Evolutionary conservation across 1,140 invertebrate genomes (phyloP), one percentile per base, ranked within the genome.

Genomic region (Wasmannia auropunctata): DNA sequence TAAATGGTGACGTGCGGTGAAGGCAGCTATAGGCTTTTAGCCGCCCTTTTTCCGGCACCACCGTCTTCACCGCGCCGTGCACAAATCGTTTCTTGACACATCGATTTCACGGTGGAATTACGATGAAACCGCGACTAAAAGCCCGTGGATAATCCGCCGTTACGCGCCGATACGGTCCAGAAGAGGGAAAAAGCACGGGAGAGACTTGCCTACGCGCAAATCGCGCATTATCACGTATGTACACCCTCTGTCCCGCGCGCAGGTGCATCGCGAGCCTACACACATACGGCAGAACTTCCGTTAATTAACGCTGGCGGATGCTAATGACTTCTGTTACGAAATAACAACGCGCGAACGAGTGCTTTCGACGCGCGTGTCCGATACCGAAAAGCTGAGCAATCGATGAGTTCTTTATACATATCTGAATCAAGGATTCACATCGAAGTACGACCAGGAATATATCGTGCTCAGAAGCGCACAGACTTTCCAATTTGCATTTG

Each of bases 51-150:
- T 11, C 31, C 16, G 28, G 3, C 11, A 16, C 40, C 46, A 28
- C 10, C 28, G 69, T 76, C 70, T 88, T 76, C 14, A 49, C 51
- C 14, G 58, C 51, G 10, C 46, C 40, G 67, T 10, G 49, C 63
- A 75, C 69, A 56, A 70, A 60, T 83, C 60, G 58, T 75, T 62
- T 89, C 76, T 62, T 40, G 70, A 69, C 79, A 72, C 88, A 77
- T 86, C 88, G 91, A 94, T 95, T 95, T 94, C 91, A 94, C 91
- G 91, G 87, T 90, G 91, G 90, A 92, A 85, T 70, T 91, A 93
- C 90, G 84, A 86, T 85, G 89, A 88, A 91, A 86, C 76, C 89
- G 87, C 76, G 69, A 85, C 88, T 94, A 93, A 94, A 94, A 94
- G 93, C 91, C 90, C 91, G 88, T 92, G 89, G 91, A 94, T 94